Percentiles rank a stretch among this genome's conserved stretches.
Evolutionary conservation across 2,888 invertebrate species (phyloP).

Genomic region (Cephus pulcher): DNA sequence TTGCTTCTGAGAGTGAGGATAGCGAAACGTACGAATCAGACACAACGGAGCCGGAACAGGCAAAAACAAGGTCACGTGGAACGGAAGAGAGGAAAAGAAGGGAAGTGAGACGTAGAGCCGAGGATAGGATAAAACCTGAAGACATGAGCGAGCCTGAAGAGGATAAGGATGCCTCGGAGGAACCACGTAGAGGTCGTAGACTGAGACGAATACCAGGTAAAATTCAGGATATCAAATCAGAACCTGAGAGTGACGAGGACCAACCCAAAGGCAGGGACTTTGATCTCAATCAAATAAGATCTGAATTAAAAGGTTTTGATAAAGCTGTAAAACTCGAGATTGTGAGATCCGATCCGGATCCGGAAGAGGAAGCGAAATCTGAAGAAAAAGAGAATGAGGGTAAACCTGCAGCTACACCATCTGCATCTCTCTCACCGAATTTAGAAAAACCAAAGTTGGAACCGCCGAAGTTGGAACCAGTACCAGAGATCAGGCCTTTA

Average conservation of each 20-base stretch:
- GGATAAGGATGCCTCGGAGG: conserved; percentile 50
- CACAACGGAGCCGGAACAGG: conserved; percentile 60
- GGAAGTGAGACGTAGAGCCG: conserved; percentile 62
- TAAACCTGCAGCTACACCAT: conserved; percentile 53
- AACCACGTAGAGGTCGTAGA: conserved; percentile 60
- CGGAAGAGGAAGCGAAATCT: conserved; percentile 59
- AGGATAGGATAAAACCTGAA: conserved; percentile 66
- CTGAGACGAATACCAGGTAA: conserved; percentile 64
- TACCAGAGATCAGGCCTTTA: conserved; percentile 26
- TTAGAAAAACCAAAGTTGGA: conserved; percentile 51
- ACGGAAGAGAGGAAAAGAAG: conserved; percentile 57
- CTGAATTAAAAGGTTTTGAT: conserved; percentile 84
- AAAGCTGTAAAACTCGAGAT: conserved; percentile 71
- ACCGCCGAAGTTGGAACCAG: conserved; percentile 51
- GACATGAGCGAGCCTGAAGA: conserved; percentile 59
- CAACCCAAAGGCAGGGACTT: conserved; percentile 79
- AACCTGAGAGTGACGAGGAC: conserved; percentile 69
- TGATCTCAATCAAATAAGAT: conserved; percentile 86
- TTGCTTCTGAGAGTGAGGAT: conserved; percentile 72
- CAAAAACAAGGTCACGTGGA: conserved; percentile 39
- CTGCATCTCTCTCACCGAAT: conserved; percentile 47
- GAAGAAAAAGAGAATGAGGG: conserved; percentile 41
- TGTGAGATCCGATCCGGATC: conserved; percentile 64
- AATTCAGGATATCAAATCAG: conserved; percentile 63
- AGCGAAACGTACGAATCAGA: conserved; percentile 69